Evolutionary conservation across 1,140 invertebrate genomes (phyloP).

Genomic region (Drosophila sulfurigaster): DNA sequence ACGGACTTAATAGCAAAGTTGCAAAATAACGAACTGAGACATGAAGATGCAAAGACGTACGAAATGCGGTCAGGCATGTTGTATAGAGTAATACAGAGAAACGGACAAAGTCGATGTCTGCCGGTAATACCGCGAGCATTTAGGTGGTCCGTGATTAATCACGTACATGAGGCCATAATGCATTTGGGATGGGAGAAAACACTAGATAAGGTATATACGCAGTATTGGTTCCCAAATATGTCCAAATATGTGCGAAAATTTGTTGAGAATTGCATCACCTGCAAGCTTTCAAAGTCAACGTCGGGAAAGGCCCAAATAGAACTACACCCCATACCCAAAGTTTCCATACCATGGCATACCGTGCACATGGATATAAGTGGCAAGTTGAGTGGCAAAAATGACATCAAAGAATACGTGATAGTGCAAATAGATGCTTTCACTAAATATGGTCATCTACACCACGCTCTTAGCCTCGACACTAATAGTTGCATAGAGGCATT

Average conservation of each 20-base stretch:
- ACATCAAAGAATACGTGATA: neutral
- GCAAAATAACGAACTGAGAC: constrained; percentile 1
- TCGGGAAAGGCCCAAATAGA: constrained; percentile 16
- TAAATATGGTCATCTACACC: neutral
- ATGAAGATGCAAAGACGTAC: neutral
- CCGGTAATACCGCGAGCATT: neutral
- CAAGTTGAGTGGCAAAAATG: neutral
- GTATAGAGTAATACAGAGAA: neutral
- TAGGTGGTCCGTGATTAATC: neutral
- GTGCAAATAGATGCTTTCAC: neutral
- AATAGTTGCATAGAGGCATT: constrained; percentile 2
- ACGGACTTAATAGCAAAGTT: neutral
- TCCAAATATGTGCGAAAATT: constrained; percentile 1
- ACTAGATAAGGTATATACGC: neutral
- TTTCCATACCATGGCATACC: constrained; percentile 14
- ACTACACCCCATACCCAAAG: constrained; percentile 21
- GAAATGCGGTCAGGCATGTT: neutral
- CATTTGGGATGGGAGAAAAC: neutral
- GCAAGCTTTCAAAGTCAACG: constrained; percentile 9
- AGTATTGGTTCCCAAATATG: neutral
- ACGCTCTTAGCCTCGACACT: too few relatives aligned
- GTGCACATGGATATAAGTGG: neutral
- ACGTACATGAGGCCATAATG: neutral
- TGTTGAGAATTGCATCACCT: neutral
- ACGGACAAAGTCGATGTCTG: neutral